These are phyloP conservation scores for Drosophila nigromelanica DNA, from an alignment of 1,140 invertebrate genomes.

Conservation along the genomic window DNA sequence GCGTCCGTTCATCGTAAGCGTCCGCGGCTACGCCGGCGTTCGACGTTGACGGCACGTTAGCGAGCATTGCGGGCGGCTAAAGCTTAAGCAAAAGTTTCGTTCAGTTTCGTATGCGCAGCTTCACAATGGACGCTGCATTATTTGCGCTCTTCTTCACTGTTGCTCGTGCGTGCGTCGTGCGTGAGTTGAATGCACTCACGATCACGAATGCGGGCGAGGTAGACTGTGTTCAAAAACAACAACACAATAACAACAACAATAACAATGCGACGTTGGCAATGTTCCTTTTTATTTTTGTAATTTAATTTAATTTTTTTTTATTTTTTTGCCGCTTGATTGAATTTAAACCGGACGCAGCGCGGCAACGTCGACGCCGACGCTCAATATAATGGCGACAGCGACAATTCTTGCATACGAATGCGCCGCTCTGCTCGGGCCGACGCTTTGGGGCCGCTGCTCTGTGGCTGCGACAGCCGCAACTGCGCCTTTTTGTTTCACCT, in stretches of 20 bases:
- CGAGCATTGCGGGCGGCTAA: slow-evolving; percentile 56
- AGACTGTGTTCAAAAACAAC: slow-evolving; percentile 13
- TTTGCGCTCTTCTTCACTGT: slow-evolving; percentile 37
- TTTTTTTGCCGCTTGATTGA: slow-evolving; percentile 68
- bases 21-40: slow-evolving; percentile 28
- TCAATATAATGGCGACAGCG: slow-evolving; percentile 43
- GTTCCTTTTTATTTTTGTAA: slow-evolving; percentile 14
- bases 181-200: slow-evolving; percentile 60
- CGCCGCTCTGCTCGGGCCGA: slow-evolving; percentile 6
- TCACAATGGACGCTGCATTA: slow-evolving; percentile 36
- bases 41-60: slow-evolving; percentile 38
- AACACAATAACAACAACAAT: slow-evolving; percentile 1
- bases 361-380: slow-evolving; percentile 32
- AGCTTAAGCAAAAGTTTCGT: slow-evolving; percentile 32
- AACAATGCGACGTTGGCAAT: slow-evolving; percentile 43
- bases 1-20: slow-evolving; percentile 67
- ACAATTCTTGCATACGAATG: slow-evolving; percentile 68
- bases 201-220: slow-evolving; percentile 16
- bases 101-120: slow-evolving; percentile 30
- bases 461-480: slow-evolving; percentile 31
- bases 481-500: slow-evolving; percentile 56
- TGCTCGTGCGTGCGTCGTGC: slow-evolving; percentile 14
- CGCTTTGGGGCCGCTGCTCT: slow-evolving; percentile 23
- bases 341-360: slow-evolving; percentile 67
- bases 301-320: slow-evolving; percentile 10